Conservation (phyloP, 2,888 invertebrate species). For the Opisthograptis luteolata region DNA sequence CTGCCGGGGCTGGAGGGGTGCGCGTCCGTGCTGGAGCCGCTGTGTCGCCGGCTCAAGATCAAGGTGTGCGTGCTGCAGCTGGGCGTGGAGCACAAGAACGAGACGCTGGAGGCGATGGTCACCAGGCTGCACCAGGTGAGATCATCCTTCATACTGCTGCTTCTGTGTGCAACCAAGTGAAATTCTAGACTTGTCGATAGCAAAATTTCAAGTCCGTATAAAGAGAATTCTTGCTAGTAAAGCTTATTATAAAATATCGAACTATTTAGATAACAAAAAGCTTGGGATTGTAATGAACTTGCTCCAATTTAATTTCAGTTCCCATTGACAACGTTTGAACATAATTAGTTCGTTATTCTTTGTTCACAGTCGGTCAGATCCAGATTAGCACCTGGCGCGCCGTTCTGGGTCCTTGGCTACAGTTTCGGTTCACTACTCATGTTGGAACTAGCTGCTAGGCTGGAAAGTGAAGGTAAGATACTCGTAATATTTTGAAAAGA, state of each 20-base stretch:
- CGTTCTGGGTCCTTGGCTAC: slow-evolving; percentile 92
- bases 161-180: no score
- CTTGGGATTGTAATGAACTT: no score
- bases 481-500: no score
- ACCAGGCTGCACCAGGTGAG: slow-evolving; percentile 80
- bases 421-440: slow-evolving; percentile 93
- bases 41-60: slow-evolving; percentile 78
- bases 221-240: no score
- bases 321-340: no score
- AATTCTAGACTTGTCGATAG: no score
- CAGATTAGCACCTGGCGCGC: slow-evolving; percentile 83
- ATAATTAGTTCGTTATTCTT: slow-evolving; percentile 1
- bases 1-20: slow-evolving; percentile 89
- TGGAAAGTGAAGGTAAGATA: slow-evolving; percentile 86
- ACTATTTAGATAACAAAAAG: no score
- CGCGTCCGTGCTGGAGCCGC: slow-evolving; percentile 77
- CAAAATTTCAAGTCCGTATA: no score
- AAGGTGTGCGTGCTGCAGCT: slow-evolving; percentile 83
- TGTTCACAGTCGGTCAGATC: slow-evolving; percentile 84
- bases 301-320: no score
- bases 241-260: no score
- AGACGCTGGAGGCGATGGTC: slow-evolving; percentile 79
- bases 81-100: slow-evolving; percentile 65
- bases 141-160: not conserved
- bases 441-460: slow-evolving; percentile 88